Conservation (phyloP, 2,113 vertebrate species). For the Castor canadensis region DNA sequence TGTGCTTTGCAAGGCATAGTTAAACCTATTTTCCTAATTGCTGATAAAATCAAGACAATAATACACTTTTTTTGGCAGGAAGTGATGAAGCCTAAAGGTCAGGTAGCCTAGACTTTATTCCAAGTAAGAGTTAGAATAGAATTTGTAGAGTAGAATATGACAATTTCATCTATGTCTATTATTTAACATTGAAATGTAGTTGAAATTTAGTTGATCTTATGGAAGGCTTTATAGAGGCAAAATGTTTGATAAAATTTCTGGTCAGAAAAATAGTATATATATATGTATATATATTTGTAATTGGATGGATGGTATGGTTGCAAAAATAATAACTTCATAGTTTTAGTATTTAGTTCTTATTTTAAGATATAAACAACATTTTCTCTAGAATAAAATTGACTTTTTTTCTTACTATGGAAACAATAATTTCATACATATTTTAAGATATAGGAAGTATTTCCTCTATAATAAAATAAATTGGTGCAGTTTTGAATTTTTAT, state of each 20-base stretch:
- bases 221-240: conserved; percentile 4
- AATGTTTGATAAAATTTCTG: conserved; percentile 17
- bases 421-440: conserved; percentile 45
- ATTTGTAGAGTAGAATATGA: conserved; percentile 30
- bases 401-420: conserved; percentile 25
- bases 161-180: conserved; percentile 8
- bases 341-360: conserved; percentile 53
- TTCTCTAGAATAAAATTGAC: conserved; percentile 11
- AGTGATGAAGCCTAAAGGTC: conserved; percentile 30
- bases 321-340: conserved; percentile 39
- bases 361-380: conserved; percentile 50
- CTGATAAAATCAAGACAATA: conserved; percentile 52
- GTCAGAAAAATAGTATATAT: neutral
- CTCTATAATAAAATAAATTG: conserved; percentile 20
- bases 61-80: neutral
- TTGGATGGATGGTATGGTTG: neutral
- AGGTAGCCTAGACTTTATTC: neutral
- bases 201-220: conserved; percentile 55
- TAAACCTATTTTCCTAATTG: conserved; percentile 36
- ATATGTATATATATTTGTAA: neutral
- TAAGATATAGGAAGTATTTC: conserved; percentile 49
- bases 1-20: conserved; percentile 23
- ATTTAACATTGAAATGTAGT: neutral
- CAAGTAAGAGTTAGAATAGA: conserved; percentile 35
- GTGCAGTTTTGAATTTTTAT: conserved; percentile 51